Base-by-base conservation (phyloP, 1,140 invertebrate genomes). In the Phocides pigmalion region DNA sequence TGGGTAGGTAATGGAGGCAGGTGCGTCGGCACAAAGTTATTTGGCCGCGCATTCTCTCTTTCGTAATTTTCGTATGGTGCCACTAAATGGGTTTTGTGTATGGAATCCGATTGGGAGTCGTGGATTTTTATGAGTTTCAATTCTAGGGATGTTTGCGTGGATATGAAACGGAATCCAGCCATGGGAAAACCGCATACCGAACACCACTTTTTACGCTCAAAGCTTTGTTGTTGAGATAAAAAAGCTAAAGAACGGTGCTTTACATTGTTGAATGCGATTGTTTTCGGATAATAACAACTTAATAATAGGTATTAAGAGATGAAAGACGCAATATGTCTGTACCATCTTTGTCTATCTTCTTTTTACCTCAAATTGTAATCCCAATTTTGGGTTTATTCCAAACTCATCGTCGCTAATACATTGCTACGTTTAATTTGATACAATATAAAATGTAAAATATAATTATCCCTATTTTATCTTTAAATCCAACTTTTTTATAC, bases 1-100 rank as follows among this genome's bases (percentile, higher is more conserved):
- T 72, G 74, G 74, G 70, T 72, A 72, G 74, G 70, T 76, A 76
- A 78, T 77, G 80, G 81, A 74, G 71, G 80, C 84, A 87, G 83
- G 84, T 87, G 82, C 80, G 80, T 64, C 50, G 74, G 70, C 70
- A 73, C 79, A 77, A 79, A 82, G 79, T 85, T 85, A 83, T 85
- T 75, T 70, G 67, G 74, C 59, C 75, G 74, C 56, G 66, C 66
- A 72, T 81, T 81, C 74, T 81, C 72, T 78, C 54, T 70, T 74
- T 63, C 62, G 70, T 82, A 79, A 85, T 85, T 85, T 82, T 80
- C 67, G 72, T 71, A 71, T 71, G 61, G 68, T 68, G 72, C 14
- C 73, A 72, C 63, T 80, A 76, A 81, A 84, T 81, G 78, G 75
- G 68, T 72, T 77, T 76, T 83, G 71, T 72, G 70, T 72, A 67